Evolutionary conservation across 2,113 vertebrate species (phyloP).

Genomic region (Donacobius atricapilla): DNA sequence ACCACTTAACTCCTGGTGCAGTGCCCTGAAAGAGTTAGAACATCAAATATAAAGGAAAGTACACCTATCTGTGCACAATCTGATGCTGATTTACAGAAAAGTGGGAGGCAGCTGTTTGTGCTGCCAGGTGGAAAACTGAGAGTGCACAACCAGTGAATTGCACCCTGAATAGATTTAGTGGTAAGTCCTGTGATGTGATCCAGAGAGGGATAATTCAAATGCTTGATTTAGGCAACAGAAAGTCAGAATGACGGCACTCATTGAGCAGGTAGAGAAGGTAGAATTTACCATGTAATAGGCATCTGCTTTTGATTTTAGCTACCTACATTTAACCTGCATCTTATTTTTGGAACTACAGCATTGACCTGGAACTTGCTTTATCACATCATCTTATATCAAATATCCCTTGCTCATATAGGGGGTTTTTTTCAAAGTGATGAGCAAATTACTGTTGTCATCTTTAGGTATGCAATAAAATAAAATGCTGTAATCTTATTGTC

Average conservation of each 20-base stretch:
- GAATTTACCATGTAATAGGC: neutral
- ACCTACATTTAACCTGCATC: neutral
- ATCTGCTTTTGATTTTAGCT: neutral
- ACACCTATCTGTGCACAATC: neutral
- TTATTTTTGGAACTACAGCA: neutral
- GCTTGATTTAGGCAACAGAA: neutral
- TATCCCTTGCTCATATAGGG: accelerated
- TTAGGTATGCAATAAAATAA: neutral
- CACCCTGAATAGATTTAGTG: neutral
- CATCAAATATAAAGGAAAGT: neutral
- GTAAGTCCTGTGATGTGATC: neutral
- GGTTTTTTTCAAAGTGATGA: neutral
- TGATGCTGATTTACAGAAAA: neutral
- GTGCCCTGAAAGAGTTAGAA: neutral
- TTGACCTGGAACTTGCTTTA: neutral
- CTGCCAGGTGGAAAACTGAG: neutral
- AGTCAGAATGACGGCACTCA: neutral
- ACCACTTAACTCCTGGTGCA: neutral
- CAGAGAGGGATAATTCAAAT: neutral
- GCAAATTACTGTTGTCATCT: neutral
- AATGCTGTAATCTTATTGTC: neutral
- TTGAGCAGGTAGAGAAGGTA: neutral
- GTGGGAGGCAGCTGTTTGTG: neutral
- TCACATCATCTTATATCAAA: neutral
- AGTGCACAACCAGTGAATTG: neutral